phyloP scores from a whole-genome alignment of 2,797 vertebrate genomes.

The Semaprochilodus insignis region DNA sequence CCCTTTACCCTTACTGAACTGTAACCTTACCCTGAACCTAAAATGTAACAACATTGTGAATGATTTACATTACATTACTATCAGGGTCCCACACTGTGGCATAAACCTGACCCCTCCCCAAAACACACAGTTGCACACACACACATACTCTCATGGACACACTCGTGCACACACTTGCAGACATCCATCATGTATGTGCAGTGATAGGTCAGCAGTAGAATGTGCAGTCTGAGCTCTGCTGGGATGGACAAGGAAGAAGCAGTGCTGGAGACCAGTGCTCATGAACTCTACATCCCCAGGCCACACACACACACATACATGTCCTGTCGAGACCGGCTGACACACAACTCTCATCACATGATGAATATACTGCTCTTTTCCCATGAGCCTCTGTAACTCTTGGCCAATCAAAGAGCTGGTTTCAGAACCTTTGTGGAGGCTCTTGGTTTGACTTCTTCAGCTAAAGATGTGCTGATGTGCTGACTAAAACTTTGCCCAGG shows the following conservation, averaged over 20 bases:
- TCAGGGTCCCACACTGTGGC: neutral
- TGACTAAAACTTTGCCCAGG: neutral
- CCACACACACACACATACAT: slow-evolving; percentile 61
- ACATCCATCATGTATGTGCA: slow-evolving; percentile 73
- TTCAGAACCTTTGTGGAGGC: slow-evolving; percentile 19
- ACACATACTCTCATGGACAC: slow-evolving; percentile 47
- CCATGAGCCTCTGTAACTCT: slow-evolving; percentile 64
- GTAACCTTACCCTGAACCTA: no score
- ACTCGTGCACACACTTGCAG: slow-evolving; percentile 36
- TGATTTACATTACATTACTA: neutral
- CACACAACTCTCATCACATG: slow-evolving; percentile 73
- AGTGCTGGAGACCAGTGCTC: slow-evolving; percentile 57
- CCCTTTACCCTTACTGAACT: no score
- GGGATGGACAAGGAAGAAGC: slow-evolving; percentile 65
- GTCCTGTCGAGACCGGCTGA: slow-evolving; percentile 57
- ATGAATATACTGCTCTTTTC: slow-evolving; percentile 69
- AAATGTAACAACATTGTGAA: no score
- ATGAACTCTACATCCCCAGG: slow-evolving; percentile 63
- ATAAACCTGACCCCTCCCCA: no score
- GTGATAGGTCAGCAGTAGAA: slow-evolving; percentile 75
- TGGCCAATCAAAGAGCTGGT: slow-evolving; percentile 59
- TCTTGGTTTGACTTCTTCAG: slow-evolving; percentile 32
- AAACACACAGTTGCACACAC: slow-evolving; percentile 52
- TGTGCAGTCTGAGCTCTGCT: slow-evolving; percentile 70
- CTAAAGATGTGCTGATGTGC: slow-evolving; percentile 4